Evolutionary conservation across 1,140 invertebrate species (phyloP), one percentile per base, ranked within the genome.

Genomic region (Drosophila eugracilis): DNA sequence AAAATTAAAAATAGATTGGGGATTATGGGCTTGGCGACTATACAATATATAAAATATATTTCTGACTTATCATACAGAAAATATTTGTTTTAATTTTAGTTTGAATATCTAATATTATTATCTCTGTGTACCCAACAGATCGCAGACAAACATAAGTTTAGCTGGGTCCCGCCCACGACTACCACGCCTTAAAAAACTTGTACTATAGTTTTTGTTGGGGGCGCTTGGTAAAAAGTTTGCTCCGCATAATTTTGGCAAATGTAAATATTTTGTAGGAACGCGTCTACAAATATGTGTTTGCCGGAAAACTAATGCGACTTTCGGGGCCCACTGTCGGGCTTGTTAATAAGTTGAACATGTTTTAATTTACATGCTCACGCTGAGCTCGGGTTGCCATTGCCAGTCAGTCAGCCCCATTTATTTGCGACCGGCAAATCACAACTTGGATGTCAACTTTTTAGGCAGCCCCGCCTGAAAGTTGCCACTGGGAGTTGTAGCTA

Each of bases 291-390:
- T 69, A 39, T 65, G 60, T 65, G 60, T 65, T 63, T 65, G 60
- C 26, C 57, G 60, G 59, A 73, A 69, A 81, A 81, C 81, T 77
- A 86, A 85, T 88, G 80, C 71, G 81, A 79, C 80, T 79, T 86
- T 69, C 39, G 81, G 67, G 72, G 60, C 62, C 44, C 59, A 41
- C 44, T 66, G 63, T 73, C 49, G 42, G 37, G 49, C 77, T 62
- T 88, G 83, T 88, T 88, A 88, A 88, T 88, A 88, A 88, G 75
- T 88, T 77, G 71, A 76, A 72, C 83, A 88, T 88, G 83, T 72
- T 88, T 86, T 88, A 88, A 88, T 88, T 83, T 86, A 72, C 78
- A 86, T 73, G 74, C 44, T 57, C 48, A 66, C 59, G 70, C 24
- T 36, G 30, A 4, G 48, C 10, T 62, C 45, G 34, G 36, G 30